Conservation (phyloP, 2,797 vertebrate species). For the Gymnothorax javanicus region DNA sequence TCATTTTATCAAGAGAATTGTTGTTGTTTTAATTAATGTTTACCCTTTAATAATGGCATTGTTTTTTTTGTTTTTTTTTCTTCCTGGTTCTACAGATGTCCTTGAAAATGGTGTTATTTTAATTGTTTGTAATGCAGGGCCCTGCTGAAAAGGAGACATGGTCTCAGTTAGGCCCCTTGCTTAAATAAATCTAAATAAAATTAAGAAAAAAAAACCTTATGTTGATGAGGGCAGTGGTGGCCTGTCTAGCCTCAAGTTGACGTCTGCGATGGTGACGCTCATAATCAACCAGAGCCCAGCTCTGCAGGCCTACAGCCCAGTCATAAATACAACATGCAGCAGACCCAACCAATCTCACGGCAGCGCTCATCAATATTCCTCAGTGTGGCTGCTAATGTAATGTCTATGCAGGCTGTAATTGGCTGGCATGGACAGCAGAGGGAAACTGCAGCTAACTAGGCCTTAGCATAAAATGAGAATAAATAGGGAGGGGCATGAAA, state of each 20-base stretch:
- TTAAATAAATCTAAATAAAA: too few relatives aligned
- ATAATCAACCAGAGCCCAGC: background rate
- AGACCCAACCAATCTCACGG: background rate
- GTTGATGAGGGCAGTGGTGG: background rate
- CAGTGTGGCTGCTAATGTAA: background rate
- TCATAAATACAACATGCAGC: background rate
- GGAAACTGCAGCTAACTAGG: background rate
- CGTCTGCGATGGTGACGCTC: background rate
- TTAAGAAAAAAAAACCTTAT: background rate
- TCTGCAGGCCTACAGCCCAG: background rate
- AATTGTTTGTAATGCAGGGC: too few relatives aligned
- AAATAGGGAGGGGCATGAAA: background rate
- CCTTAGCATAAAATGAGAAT: background rate
- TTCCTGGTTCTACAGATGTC: too few relatives aligned
- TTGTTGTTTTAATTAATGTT: too few relatives aligned
- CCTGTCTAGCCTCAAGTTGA: background rate
- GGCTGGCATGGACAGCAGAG: background rate
- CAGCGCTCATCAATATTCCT: background rate
- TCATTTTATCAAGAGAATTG: too few relatives aligned
- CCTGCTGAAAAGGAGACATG: too few relatives aligned
- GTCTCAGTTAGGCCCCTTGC: too few relatives aligned
- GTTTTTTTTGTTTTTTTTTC: too few relatives aligned
- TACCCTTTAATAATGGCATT: too few relatives aligned
- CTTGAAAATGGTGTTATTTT: too few relatives aligned
- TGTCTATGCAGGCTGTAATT: constrained; percentile 10